Percentiles rank a stretch among this genome's conserved stretches.
Evolutionary conservation across 2,113 vertebrate genomes (phyloP).

Genomic region (Pluvianellus socialis): DNA sequence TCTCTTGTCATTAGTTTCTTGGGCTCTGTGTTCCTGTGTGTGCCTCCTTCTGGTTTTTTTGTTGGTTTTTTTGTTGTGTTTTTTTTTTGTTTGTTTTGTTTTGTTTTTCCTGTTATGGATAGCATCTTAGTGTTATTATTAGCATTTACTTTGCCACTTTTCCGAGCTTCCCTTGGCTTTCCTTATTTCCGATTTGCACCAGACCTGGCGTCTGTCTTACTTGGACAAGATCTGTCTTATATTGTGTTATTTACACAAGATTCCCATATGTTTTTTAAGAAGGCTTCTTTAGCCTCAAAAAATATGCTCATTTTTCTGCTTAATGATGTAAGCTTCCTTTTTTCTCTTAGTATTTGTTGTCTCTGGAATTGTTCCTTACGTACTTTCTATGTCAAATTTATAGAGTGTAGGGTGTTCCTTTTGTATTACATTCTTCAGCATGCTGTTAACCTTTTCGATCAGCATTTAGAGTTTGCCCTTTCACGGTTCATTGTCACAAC

Average conservation of each 20-base stretch:
- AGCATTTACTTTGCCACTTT: background rate
- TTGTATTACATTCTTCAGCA: constrained; percentile 18
- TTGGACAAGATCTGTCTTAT: constrained; percentile 46
- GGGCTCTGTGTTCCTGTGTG: background rate
- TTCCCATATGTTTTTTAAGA: constrained; percentile 7
- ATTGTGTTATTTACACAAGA: background rate
- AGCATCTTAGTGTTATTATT: background rate
- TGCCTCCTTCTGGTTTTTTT: background rate
- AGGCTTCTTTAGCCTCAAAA: background rate
- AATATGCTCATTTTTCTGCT: constrained; percentile 9
- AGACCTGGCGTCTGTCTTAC: constrained; percentile 31
- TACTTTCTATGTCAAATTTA: background rate
- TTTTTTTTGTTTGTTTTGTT: background rate
- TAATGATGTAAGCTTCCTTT: background rate
- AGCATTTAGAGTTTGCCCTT: constrained; percentile 45
- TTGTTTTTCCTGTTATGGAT: background rate
- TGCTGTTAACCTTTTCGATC: constrained; percentile 52
- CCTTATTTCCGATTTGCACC: background rate
- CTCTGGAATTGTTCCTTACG: background rate
- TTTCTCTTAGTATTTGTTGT: background rate
- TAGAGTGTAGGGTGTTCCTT: background rate
- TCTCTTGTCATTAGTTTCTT: background rate
- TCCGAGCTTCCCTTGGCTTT: background rate
- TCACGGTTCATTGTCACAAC: constrained; percentile 45
- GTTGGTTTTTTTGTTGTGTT: too few relatives aligned